Evolutionary conservation across 2,888 invertebrate species (phyloP).

Genomic region (Gari tellinella): DNA sequence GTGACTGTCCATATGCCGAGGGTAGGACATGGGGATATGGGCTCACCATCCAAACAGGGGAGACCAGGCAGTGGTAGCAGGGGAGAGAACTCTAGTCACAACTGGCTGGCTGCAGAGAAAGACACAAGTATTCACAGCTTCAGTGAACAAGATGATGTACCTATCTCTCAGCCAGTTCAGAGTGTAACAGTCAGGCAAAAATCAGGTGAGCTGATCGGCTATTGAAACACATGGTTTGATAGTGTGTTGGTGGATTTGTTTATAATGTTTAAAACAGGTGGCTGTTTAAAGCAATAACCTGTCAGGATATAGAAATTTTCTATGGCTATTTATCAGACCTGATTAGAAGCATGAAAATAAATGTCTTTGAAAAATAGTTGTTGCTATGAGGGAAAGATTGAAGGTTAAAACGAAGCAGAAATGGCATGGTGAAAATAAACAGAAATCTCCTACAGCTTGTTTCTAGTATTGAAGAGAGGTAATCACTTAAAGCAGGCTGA

Average conservation of each 20-base stretch:
- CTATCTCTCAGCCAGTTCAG: conserved; percentile 61
- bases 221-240: too few relatives aligned
- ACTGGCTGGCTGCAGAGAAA: conserved; percentile 50
- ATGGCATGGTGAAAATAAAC: not conserved
- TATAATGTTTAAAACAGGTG: too few relatives aligned
- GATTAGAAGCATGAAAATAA: too few relatives aligned
- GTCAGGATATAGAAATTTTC: too few relatives aligned
- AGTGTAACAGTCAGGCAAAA: conserved; percentile 63
- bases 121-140: conserved; percentile 52
- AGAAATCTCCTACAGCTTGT: too few relatives aligned
- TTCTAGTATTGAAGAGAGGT: too few relatives aligned
- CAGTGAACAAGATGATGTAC: conserved; percentile 59
- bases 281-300: too few relatives aligned
- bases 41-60: conserved; percentile 36
- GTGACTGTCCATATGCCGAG: conserved; percentile 59
- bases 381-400: too few relatives aligned
- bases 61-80: conserved; percentile 40
- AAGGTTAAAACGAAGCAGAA: not conserved
- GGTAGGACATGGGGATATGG: conserved; percentile 35
- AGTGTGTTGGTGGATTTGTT: too few relatives aligned
- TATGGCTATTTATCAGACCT: too few relatives aligned
- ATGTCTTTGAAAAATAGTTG: too few relatives aligned
- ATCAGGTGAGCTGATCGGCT: conserved; percentile 51
- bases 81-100: conserved; percentile 24
- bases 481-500: too few relatives aligned